Conservation (phyloP, 2,113 vertebrate species). For the Sisor rabdophorus region DNA sequence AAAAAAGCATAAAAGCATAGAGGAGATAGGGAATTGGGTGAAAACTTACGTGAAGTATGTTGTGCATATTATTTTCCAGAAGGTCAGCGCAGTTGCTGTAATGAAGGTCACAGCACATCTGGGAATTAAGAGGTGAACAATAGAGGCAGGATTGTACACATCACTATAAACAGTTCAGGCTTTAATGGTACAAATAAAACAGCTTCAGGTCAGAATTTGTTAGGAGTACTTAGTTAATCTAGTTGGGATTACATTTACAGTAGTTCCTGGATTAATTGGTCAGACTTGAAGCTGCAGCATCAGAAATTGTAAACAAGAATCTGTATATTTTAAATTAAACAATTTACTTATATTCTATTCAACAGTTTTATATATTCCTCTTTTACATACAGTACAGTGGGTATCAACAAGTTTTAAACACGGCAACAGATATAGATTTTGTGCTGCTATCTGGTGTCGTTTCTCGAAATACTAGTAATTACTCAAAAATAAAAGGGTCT, state of each 20-base stretch:
- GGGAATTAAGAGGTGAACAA: constrained; percentile 23
- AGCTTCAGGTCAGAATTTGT: constrained; percentile 5
- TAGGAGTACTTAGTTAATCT: background rate
- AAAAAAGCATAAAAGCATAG: background rate
- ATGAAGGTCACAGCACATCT: constrained; percentile 38
- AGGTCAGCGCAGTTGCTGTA: constrained; percentile 19
- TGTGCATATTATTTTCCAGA: constrained; percentile 19
- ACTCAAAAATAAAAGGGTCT: too few species aligned
- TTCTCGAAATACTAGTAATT: too few species aligned
- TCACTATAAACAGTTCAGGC: background rate
- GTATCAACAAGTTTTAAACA: too few species aligned
- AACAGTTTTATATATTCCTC: too few species aligned
- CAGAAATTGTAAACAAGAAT: background rate
- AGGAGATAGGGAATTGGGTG: background rate
- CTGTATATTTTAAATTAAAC: background rate
- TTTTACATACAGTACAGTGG: too few species aligned
- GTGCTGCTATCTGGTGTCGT: too few species aligned
- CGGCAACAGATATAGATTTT: too few species aligned
- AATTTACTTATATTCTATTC: background rate
- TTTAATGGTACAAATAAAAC: constrained; percentile 8
- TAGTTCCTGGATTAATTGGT: background rate
- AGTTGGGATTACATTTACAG: background rate
- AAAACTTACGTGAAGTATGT: background rate
- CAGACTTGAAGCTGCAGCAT: background rate
- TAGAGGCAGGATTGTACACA: constrained; percentile 12